phyloP scores from a whole-genome alignment of 2,888 invertebrate genomes.

The Eupithecia exiguata region DNA sequence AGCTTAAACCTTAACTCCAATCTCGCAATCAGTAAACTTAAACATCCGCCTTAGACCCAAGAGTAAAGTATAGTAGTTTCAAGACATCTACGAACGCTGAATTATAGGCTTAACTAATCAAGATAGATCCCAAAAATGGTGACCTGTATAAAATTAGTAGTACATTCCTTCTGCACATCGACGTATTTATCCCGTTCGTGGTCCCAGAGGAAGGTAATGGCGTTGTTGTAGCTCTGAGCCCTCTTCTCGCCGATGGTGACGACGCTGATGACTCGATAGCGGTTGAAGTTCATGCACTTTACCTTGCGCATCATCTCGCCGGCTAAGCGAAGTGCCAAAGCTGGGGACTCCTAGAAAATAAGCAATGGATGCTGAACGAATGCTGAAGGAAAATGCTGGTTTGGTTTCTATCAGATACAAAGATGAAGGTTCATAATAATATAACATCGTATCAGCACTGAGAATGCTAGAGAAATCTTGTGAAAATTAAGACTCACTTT shows the following conservation, averaged over 20 bases:
- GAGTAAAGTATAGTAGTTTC: not conserved
- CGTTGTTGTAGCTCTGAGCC: conserved; percentile 72
- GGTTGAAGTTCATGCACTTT: conserved; percentile 62
- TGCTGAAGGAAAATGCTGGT: not conserved
- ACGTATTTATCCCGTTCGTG: conserved; percentile 60
- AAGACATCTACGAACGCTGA: not conserved
- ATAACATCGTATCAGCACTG: too few relatives aligned
- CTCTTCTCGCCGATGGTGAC: conserved; percentile 70
- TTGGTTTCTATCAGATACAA: not conserved
- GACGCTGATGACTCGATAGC: conserved; percentile 66
- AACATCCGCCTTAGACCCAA: too few relatives aligned
- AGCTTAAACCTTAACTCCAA: too few relatives aligned
- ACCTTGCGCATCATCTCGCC: conserved; percentile 65
- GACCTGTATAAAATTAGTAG: conserved; percentile 66
- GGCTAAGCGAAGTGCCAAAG: conserved; percentile 59
- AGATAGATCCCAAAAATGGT: conserved; percentile 71
- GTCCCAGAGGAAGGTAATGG: conserved; percentile 74
- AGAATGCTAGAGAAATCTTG: too few relatives aligned
- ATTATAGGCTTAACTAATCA: conserved; percentile 50
- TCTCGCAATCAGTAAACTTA: too few relatives aligned
- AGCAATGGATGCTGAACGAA: not conserved
- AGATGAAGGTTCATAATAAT: not conserved
- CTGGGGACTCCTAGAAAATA: conserved; percentile 54
- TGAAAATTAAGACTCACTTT: too few relatives aligned
- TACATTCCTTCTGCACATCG: conserved; percentile 55